Evolutionary conservation across 1,140 invertebrate species (phyloP).

Genomic region (Bombus breviceps): DNA sequence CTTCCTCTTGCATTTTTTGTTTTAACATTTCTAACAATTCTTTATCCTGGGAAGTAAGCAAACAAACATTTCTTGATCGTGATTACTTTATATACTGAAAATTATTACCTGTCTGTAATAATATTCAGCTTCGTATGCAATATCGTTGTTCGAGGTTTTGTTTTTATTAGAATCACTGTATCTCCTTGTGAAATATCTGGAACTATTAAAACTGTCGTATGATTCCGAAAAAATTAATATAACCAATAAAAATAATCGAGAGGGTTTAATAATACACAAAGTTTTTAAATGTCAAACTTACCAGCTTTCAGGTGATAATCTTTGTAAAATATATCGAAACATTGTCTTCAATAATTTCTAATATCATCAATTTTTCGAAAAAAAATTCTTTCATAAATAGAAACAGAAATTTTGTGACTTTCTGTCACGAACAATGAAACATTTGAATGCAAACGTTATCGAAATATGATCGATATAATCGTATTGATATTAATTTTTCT

Average conservation of each 20-base stretch:
- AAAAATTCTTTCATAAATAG: background rate
- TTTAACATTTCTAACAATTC: constrained; percentile 63
- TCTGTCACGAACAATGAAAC: constrained; percentile 33
- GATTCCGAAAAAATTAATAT: background rate
- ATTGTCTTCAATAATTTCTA: constrained; percentile 7
- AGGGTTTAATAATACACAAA: background rate
- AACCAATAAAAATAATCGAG: background rate
- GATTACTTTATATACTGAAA: background rate
- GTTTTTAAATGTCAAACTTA: background rate
- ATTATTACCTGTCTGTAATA: constrained; percentile 67
- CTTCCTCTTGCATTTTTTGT: constrained; percentile 67
- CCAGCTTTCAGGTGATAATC: background rate
- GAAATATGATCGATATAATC: constrained; percentile 10
- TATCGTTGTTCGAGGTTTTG: constrained; percentile 2
- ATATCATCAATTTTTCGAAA: constrained; percentile 16
- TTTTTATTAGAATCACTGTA: constrained; percentile 42
- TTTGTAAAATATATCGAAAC: constrained; percentile 34
- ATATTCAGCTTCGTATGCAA: constrained; percentile 68
- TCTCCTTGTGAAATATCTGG: constrained; percentile 28
- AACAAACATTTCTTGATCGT: background rate
- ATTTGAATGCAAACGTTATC: constrained; percentile 14
- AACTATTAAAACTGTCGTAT: background rate
- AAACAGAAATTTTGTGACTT: constrained; percentile 41
- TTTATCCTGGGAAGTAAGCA: constrained; percentile 54
- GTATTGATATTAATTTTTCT: background rate